Evolutionary conservation across 2,113 vertebrate species (phyloP), one percentile per base, ranked within the genome.

Genomic region (Acrocephalus kingi): DNA sequence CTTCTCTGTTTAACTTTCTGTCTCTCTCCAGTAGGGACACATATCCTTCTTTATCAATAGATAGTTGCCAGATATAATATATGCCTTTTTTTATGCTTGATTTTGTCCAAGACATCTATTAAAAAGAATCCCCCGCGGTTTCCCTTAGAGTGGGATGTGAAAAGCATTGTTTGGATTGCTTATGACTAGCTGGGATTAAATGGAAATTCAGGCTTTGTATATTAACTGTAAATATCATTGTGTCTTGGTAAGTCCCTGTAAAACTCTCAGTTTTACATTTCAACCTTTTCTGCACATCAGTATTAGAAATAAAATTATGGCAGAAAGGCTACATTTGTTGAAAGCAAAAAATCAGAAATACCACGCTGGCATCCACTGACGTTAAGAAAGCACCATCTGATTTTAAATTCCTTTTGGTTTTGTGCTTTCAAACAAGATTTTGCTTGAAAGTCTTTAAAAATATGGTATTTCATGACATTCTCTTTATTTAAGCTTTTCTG

Each of bases 121-220:
- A 7, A 22, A 63, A 73, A 63, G 6, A 6, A 37, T 46, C 17
- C 17, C 22, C 21, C 31, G 17, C 0, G 1, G 17, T 45, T 45
- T 73, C 27, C 14, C 39, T 33, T 37, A 18, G 4, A 55, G 35
- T 41, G 43, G 24, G 24, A 66, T 5, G 4, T 1, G 2, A 66
- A 64, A 75, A 85, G 30, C 13, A 16, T 64, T 66, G 28, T 66
- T 87, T 2, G 2, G 15, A 31, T 35, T 78, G 51, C 30, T 88
- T 71, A 46, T 81, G 39, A 45, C 55, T 46, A 82, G 31, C 25
- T 82, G 20, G 18, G 31, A 75, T 28, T 61, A 51, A 43, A 52
- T 67, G 46, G 39, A 90, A 92, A 81, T 45, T 71, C 14, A 79
- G 39, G 51, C 28, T 69, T 85, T 86, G 58, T 54, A 20, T 64